Percentiles rank a stretch among this genome's conserved stretches.
These are phyloP conservation scores for Ylistrum balloti DNA, from an alignment of 1,140 invertebrate species.

Conservation along the genomic window DNA sequence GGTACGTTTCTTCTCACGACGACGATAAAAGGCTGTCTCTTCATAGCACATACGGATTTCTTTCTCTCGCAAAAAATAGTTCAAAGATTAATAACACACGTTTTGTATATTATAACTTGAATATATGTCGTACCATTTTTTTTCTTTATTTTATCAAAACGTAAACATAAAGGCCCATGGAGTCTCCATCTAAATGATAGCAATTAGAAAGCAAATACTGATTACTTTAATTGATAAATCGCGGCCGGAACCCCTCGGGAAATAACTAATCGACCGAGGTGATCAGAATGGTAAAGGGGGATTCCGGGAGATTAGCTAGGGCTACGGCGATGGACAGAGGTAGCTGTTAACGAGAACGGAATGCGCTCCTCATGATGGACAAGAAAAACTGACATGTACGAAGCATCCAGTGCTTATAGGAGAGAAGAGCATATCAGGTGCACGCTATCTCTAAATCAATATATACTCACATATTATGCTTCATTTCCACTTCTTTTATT, in stretches of 20 bases:
- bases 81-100: neutral
- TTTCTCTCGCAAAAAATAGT: neutral
- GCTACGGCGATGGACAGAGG: neutral
- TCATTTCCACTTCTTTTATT: no score
- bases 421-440: no score
- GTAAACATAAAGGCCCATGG: neutral
- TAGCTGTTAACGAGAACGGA: no score
- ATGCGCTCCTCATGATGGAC: neutral
- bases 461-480: no score
- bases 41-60: neutral
- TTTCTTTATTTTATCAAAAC: neutral
- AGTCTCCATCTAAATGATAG: neutral
- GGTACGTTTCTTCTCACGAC: neutral
- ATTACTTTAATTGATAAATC: neutral
- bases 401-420: no score
- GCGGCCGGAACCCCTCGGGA: neutral
- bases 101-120: neutral
- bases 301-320: neutral
- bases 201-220: neutral
- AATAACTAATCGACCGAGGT: neutral
- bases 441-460: no score
- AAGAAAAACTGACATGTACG: neutral
- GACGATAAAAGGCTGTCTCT: constrained; percentile 30
- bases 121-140: neutral
- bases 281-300: neutral